phyloP scores from a whole-genome alignment of 30 jellyfish, hydroid and myxozoan species.

The Turritopsis rubra region DNA sequence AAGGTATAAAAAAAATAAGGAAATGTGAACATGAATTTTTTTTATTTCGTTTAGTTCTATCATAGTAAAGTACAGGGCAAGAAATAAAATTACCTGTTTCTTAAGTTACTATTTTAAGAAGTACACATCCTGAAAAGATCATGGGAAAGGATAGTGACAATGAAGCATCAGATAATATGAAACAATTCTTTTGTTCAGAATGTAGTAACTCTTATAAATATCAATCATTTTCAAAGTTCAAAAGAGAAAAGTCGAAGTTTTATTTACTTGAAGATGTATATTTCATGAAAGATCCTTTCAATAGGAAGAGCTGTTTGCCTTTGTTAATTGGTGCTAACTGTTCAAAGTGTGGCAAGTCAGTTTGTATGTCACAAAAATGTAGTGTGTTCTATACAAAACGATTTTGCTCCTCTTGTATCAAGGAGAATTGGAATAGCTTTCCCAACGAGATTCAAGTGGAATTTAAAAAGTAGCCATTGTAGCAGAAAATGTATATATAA shows the following conservation, averaged over 20 bases:
- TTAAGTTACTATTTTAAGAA: too few species aligned
- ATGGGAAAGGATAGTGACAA: not conserved
- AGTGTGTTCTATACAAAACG: slow-evolving; percentile 25
- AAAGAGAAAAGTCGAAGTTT: slow-evolving; percentile 1
- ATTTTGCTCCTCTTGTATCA: slow-evolving; percentile 2
- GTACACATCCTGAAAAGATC: too few species aligned
- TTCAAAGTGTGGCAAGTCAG: slow-evolving; percentile 8
- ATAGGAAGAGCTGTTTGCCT: not conserved
- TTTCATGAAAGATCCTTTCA: slow-evolving; percentile 24
- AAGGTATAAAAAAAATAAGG: too few species aligned
- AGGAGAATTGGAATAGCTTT: not conserved
- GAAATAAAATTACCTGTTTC: too few species aligned
- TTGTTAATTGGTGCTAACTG: slow-evolving; percentile 15
- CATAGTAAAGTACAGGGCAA: too few species aligned
- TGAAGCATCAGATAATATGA: not conserved
- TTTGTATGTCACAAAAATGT: slow-evolving; percentile 18
- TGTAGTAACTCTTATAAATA: not conserved
- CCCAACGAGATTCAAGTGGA: slow-evolving; percentile 11
- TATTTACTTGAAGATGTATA: slow-evolving; percentile 28
- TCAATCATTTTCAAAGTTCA: slow-evolving; percentile 2
- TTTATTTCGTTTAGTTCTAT: too few species aligned
- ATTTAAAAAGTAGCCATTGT: not conserved
- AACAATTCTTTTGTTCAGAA: not conserved
- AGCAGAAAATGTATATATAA: too few species aligned
- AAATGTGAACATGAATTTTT: too few species aligned